These are phyloP conservation scores for Gymnothorax reevesii DNA, from an alignment of 2,797 vertebrate genomes.

Conservation along the genomic window DNA sequence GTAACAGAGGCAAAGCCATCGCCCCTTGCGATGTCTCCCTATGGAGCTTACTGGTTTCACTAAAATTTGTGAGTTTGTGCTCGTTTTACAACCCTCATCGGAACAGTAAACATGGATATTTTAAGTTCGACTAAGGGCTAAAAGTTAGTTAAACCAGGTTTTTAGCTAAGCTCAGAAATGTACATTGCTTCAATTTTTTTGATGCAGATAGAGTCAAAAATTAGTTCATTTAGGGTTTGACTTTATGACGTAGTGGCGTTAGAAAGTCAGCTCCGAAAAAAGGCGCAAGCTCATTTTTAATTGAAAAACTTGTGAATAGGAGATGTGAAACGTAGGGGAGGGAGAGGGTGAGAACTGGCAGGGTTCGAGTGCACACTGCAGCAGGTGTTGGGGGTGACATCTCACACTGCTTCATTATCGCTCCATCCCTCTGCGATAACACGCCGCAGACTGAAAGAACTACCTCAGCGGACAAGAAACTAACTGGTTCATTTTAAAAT, in stretches of 20 bases:
- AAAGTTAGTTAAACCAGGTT: background rate
- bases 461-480: constrained; percentile 25
- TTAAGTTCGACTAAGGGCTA: background rate
- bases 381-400: constrained; percentile 20
- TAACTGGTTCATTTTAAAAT: constrained; percentile 48
- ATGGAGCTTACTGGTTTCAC: background rate
- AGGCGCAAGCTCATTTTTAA: background rate
- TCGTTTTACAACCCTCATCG: background rate
- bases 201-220: no score
- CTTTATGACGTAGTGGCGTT: background rate
- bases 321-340: background rate
- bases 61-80: background rate
- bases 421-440: constrained; percentile 31
- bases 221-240: background rate
- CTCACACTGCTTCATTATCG: constrained; percentile 25
- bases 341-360: background rate
- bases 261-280: background rate
- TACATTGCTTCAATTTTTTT: background rate
- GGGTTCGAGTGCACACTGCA: background rate
- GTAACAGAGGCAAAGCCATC: no score
- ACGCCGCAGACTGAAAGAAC: constrained; percentile 22
- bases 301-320: background rate
- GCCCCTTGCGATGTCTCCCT: no score
- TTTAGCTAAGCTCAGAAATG: background rate
- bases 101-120: background rate